Conservation (phyloP, 1,140 invertebrate species). For the Zaprionus kolodkinae region DNA sequence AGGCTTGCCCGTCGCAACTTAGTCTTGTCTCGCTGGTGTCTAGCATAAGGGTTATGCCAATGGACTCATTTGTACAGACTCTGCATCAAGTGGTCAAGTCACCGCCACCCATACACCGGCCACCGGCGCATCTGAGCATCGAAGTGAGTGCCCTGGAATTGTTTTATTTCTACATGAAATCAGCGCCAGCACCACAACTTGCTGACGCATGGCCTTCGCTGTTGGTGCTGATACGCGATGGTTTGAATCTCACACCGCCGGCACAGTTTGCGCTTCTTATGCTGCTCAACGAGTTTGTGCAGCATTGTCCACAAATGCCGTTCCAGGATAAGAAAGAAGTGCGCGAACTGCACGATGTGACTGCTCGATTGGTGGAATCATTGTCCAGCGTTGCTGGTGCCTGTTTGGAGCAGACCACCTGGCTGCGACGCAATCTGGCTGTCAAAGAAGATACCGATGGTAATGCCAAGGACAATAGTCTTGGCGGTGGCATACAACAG, state of each 20-base stretch:
- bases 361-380: slow-evolving; percentile 91
- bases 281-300: slow-evolving; percentile 94
- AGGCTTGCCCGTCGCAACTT: slow-evolving; percentile 89
- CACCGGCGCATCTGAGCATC: slow-evolving; percentile 87
- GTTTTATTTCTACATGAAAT: slow-evolving; percentile 90
- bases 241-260: slow-evolving; percentile 88
- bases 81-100: slow-evolving; percentile 92
- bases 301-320: slow-evolving; percentile 88
- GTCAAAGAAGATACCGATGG: slow-evolving; percentile 90
- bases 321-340: slow-evolving; percentile 90
- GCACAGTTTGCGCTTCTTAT: slow-evolving; percentile 93
- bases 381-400: slow-evolving; percentile 94
- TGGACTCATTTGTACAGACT: slow-evolving; percentile 94
- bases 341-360: slow-evolving; percentile 92
- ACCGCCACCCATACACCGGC: slow-evolving; percentile 89
- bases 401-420: slow-evolving; percentile 95
- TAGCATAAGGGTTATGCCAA: slow-evolving; percentile 92
- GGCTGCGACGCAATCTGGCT: slow-evolving; percentile 94
- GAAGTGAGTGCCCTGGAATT: slow-evolving; percentile 88
- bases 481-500: slow-evolving; percentile 77
- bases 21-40: slow-evolving; percentile 92
- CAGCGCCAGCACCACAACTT: slow-evolving; percentile 88
- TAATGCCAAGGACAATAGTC: slow-evolving; percentile 84
- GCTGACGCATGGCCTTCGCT: slow-evolving; percentile 93
- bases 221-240: slow-evolving; percentile 91